A percentile compares a stretch with the other conserved stretches of the same genome.
Evolutionary conservation across 1,140 invertebrate species (phyloP).

Genomic region (Drosophila carrolli): DNA sequence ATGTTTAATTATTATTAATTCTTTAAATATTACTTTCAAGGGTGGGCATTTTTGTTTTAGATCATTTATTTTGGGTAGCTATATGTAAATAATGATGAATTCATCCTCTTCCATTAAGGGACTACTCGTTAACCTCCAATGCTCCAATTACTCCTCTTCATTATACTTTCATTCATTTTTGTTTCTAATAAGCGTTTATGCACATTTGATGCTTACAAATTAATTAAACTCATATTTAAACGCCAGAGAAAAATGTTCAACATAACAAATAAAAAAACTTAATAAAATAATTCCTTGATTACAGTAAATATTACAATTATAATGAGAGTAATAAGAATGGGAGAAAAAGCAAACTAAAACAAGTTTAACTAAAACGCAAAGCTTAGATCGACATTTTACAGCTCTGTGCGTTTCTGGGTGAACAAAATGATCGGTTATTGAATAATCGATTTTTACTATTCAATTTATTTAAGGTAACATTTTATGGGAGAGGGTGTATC

Average conservation of each 20-base stretch:
- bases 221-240: slow-evolving; percentile 58
- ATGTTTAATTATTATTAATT: slow-evolving; percentile 34
- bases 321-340: slow-evolving; percentile 1
- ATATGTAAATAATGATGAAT: slow-evolving; percentile 26
- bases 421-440: slow-evolving; percentile 24
- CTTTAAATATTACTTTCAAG: slow-evolving; percentile 64
- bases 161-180: neutral
- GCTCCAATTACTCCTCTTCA: neutral
- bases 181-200: slow-evolving; percentile 54
- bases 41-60: slow-evolving; percentile 63
- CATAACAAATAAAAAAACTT: slow-evolving; percentile 72
- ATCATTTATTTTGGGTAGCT: slow-evolving; percentile 38
- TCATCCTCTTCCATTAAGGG: neutral
- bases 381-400: slow-evolving; percentile 1
- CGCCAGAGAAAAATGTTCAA: slow-evolving; percentile 50
- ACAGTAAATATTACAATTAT: slow-evolving; percentile 7
- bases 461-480: slow-evolving; percentile 58
- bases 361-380: slow-evolving; percentile 44
- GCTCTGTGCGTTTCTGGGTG: neutral
- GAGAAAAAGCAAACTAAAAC: slow-evolving; percentile 21
- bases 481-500: slow-evolving; percentile 14
- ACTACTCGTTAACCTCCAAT: slow-evolving; percentile 1
- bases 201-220: slow-evolving; percentile 47
- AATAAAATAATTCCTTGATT: slow-evolving; percentile 50
- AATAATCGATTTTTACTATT: slow-evolving; percentile 40